Evolutionary conservation across 2,888 invertebrate genomes (phyloP), one percentile per base, ranked within the genome.

Genomic region (Caenorhabditis plicata): DNA sequence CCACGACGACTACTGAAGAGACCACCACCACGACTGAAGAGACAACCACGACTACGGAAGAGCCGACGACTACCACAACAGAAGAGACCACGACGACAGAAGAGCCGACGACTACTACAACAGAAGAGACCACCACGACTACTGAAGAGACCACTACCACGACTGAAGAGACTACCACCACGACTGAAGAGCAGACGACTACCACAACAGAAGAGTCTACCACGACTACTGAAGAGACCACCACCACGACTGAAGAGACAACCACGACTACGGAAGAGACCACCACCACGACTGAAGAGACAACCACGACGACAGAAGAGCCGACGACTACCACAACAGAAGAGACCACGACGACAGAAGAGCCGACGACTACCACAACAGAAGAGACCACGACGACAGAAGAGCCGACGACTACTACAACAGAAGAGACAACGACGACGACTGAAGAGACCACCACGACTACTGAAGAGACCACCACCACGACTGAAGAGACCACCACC

Each of bases 341-440:
- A 19, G 15, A 29, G 8, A 40, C 47, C 11, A 39, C 47, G 13
- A 47, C 47, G 20, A 41, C 50, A 0, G 45, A 44, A 8, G 51
- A 39, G 4, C 19, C 33, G 1, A 52, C 52, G 9, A 20, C 26
- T 25, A 45, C 52, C 11, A 45, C 52, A 8, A 52, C 52, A 0
- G 52, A 45, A 22, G 20, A 44, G 0, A 52, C 52, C 1, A 32
- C 39, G 2, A 52, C 52, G 8, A 43, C 52, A 9, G 45, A 44
- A 2, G 51, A 44, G 11, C 19, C 39, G 4, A 44, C 50, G 8
- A 15, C 36, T 2, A 50, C 51, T 1, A 39, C 57, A 2, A 64
- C 58, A 15, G 51, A 43, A 17, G 19, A 40, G 4, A 56, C 56
- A 20, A 43, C 26, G 4, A 55, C 55, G n/a, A 48, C 55, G 11